Percentiles rank a stretch among this genome's conserved stretches.
Evolutionary conservation across 1,140 invertebrate species (phyloP).

Genomic region (Adelges cooleyi): DNA sequence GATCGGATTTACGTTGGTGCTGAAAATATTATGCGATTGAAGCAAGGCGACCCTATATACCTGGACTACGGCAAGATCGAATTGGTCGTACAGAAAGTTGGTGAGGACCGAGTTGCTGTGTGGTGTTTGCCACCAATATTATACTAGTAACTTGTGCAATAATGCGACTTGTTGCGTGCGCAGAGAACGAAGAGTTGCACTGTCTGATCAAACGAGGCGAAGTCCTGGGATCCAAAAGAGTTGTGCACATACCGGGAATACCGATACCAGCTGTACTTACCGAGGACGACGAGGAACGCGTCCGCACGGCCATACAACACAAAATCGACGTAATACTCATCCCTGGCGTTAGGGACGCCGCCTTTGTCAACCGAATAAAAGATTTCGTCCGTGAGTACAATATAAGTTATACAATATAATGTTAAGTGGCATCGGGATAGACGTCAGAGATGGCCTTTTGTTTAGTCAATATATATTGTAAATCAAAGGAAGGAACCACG

Average conservation of each 20-base stretch:
- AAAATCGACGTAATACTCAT: conserved; percentile 2
- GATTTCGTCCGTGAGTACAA: neutral
- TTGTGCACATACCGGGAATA: neutral
- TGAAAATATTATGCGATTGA: neutral
- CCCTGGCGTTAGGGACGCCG: neutral
- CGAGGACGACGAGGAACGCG: neutral
- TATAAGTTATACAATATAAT: too few species aligned
- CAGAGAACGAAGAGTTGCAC: neutral
- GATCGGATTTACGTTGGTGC: conserved; percentile 9
- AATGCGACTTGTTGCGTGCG: neutral
- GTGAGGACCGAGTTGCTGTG: neutral
- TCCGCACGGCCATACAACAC: neutral
- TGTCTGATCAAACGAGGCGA: neutral
- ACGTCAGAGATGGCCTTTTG: too few species aligned
- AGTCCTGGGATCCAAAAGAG: neutral
- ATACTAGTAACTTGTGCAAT: too few species aligned
- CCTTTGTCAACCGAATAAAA: neutral
- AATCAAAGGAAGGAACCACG: too few species aligned
- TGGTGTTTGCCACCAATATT: too few species aligned
- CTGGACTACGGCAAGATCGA: conserved; percentile 20
- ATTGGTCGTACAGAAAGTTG: neutral
- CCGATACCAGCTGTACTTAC: neutral
- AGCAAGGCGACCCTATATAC: neutral
- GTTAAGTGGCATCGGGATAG: too few species aligned
- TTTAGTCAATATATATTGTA: too few species aligned